Evolutionary conservation across 2,888 invertebrate species (phyloP), one percentile per base, ranked within the genome.

Genomic region (Steinernema carpocapsae): DNA sequence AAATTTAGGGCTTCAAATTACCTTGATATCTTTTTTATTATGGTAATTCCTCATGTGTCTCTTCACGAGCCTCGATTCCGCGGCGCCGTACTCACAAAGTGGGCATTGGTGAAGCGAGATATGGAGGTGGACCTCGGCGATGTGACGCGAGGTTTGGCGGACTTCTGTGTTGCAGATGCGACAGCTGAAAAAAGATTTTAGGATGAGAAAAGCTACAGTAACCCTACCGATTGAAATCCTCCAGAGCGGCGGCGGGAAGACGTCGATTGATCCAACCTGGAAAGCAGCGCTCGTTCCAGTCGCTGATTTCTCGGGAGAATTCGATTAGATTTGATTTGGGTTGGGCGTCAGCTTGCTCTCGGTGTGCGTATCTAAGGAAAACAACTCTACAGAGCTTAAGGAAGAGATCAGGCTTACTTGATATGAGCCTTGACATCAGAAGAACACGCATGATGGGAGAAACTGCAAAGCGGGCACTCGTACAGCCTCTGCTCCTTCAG

Each of bases 251-350:
- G n/a, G 80, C 76, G 1, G 83, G 83, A 22, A 83, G 79, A 32
- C 82, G 76, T 26, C 83, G 73, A 73, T 83, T 83, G 74, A 83
- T 82, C 83, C 83, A 83, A 37, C 83, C 83, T 19, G 81, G 81
- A 76, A 83, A 83, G 48, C 83, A 83, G 12, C 76, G 71, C 37
- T 79, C 80, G 70, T 83, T 83, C 83, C 83, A 83, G 37, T 83
- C 82, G 46, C 76, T 75, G 29, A 83, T 83, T 45, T 82, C 76
- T 46, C 78, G 74, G n/a, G 77, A 74, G 72, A 75, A 75, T 29
- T 76, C 72, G 10, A 79, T 70, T 24, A 83, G 72, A 76, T 83
- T 83, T 12, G 81, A 76, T 14, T 76, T 73, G 1, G 83, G 83
- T 59, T 74, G 46, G n/a, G 77, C 52, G 37, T 84, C 79, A 12